Evolutionary conservation across 2,113 vertebrate genomes (phyloP).

Genomic region (Felis chaus): DNA sequence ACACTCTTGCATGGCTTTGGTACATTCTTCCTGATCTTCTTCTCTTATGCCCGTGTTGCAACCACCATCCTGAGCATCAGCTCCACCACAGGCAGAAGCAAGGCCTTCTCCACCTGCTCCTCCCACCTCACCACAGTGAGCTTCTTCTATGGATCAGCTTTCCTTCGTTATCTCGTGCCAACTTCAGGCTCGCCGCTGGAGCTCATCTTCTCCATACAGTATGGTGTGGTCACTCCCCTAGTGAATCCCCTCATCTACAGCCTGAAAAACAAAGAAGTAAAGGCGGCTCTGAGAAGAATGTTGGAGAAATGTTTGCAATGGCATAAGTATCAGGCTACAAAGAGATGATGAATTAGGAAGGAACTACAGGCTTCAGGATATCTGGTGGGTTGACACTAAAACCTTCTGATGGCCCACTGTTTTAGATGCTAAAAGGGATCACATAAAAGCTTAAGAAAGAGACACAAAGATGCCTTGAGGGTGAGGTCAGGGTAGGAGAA

Average conservation of each 20-base stretch:
- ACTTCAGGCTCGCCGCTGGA: conserved; percentile 11
- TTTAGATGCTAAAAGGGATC: neutral
- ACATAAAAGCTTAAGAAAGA: neutral
- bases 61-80: conserved; percentile 22
- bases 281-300: neutral
- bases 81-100: neutral
- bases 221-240: conserved; percentile 19
- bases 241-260: conserved; percentile 51
- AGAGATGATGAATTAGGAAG: neutral
- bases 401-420: neutral
- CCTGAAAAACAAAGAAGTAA: conserved; percentile 51
- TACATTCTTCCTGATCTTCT: conserved; percentile 29
- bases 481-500: neutral
- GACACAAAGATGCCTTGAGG: neutral
- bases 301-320: neutral
- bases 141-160: conserved; percentile 51
- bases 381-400: neutral
- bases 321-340: neutral
- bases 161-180: conserved; percentile 56
- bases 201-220: conserved; percentile 19
- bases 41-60: neutral
- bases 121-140: neutral
- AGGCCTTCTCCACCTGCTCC: neutral
- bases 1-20: neutral
- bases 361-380: neutral